Conservation (phyloP, 2,113 vertebrate species). For the Melospiza georgiana region DNA sequence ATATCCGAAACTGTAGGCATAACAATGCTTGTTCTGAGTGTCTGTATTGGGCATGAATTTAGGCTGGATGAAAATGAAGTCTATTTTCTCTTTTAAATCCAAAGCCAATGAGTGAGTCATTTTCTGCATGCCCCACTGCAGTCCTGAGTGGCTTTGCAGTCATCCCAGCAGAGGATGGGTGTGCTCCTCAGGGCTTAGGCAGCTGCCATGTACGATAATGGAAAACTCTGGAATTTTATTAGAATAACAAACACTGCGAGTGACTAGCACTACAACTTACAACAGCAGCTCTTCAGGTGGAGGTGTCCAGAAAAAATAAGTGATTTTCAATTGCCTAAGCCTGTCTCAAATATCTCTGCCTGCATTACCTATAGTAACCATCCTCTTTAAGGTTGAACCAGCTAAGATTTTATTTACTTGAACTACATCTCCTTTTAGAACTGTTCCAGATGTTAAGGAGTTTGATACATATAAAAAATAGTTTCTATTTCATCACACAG, state of each 20-base stretch:
- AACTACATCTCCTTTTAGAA: background rate
- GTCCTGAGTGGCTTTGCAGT: background rate
- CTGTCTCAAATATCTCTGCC: background rate
- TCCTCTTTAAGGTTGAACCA: background rate
- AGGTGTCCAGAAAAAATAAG: background rate
- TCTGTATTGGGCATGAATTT: background rate
- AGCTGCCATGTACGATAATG: background rate
- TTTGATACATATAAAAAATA: background rate
- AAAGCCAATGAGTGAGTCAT: background rate
- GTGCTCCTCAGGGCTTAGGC: background rate
- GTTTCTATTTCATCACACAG: background rate
- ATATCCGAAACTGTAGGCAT: background rate
- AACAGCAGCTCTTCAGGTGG: background rate
- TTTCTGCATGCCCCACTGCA: background rate
- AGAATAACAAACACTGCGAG: rapidly evolving
- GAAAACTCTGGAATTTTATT: background rate
- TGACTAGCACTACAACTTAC: background rate
- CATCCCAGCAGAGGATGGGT: background rate
- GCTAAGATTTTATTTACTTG: background rate
- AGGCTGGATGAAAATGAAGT: background rate
- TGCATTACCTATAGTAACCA: background rate
- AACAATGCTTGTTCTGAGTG: background rate
- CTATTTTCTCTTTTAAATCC: background rate
- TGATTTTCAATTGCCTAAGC: background rate
- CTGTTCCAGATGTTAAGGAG: background rate